Evolutionary conservation across 2,113 vertebrate genomes (phyloP).

Genomic region (Synodontis membranacea): DNA sequence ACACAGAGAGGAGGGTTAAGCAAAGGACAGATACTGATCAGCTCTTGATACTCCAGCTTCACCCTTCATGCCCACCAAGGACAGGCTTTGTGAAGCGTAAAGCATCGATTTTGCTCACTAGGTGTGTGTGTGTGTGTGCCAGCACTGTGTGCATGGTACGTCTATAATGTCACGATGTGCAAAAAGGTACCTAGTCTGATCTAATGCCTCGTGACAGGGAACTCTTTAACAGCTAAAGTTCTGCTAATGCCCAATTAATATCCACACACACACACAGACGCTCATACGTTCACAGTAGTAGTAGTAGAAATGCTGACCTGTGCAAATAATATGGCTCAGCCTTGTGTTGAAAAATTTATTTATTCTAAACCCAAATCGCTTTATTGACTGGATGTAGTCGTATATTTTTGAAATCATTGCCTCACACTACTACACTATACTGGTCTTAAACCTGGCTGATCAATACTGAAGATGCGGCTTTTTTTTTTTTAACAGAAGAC

Average conservation of each 20-base stretch:
- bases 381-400: constrained; percentile 57
- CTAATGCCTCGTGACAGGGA: constrained; percentile 26
- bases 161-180: constrained; percentile 10
- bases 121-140: constrained; percentile 6
- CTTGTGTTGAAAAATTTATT: constrained; percentile 47
- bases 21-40: constrained; percentile 30
- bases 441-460: constrained; percentile 55
- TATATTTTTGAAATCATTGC: constrained; percentile 32
- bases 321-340: constrained; percentile 2
- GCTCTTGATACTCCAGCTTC: constrained; percentile 30
- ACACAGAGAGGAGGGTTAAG: constrained; percentile 4
- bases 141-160: constrained; percentile 2
- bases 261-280: constrained; percentile 16
- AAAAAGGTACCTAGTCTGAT: constrained; percentile 35
- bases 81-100: constrained; percentile 43
- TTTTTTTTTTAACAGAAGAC: constrained; percentile 47
- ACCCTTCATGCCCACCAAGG: constrained; percentile 43
- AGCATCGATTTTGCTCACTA: constrained; percentile 38
- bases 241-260: constrained; percentile 12
- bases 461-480: constrained; percentile 46
- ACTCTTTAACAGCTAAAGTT: constrained; percentile 29
- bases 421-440: constrained; percentile 50
- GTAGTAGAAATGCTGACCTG: constrained; percentile 5
- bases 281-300: background rate
- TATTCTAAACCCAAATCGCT: constrained; percentile 50